Evolutionary conservation across 1,140 invertebrate genomes (phyloP).

Genomic region (Solenopsis invicta): DNA sequence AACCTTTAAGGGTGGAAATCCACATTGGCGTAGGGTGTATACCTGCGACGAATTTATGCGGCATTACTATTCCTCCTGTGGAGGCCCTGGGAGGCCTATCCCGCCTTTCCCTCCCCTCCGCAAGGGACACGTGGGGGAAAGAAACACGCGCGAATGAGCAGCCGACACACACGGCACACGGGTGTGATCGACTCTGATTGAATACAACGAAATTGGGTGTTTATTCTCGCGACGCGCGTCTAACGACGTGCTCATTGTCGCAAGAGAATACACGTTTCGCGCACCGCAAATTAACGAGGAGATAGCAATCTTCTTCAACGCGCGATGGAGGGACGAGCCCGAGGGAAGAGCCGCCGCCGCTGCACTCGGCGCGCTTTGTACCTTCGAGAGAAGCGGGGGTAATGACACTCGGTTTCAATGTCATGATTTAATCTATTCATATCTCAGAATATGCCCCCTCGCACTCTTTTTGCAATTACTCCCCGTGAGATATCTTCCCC

Average conservation of each 20-base stretch:
- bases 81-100: too few relatives aligned
- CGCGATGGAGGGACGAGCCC: neutral
- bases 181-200: constrained; percentile 50
- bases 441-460: neutral
- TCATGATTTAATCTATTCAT: constrained; percentile 44
- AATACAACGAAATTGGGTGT: constrained; percentile 24
- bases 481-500: neutral
- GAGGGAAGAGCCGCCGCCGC: neutral
- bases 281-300: constrained; percentile 5
- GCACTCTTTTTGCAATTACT: constrained; percentile 22
- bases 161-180: neutral
- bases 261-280: neutral
- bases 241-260: neutral
- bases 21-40: constrained; percentile 82
- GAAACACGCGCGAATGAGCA: constrained; percentile 74
- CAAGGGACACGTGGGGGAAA: constrained; percentile 18
- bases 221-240: neutral
- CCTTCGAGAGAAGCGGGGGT: neutral
- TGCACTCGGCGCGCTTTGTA: neutral
- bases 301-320: constrained; percentile 25
- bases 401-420: constrained; percentile 42
- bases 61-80: constrained; percentile 62
- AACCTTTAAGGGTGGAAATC: constrained; percentile 83
- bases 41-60: constrained; percentile 83
- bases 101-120: neutral